Evolutionary conservation across 2,888 invertebrate genomes (phyloP).

Genomic region (Drosophila nigritarsus): DNA sequence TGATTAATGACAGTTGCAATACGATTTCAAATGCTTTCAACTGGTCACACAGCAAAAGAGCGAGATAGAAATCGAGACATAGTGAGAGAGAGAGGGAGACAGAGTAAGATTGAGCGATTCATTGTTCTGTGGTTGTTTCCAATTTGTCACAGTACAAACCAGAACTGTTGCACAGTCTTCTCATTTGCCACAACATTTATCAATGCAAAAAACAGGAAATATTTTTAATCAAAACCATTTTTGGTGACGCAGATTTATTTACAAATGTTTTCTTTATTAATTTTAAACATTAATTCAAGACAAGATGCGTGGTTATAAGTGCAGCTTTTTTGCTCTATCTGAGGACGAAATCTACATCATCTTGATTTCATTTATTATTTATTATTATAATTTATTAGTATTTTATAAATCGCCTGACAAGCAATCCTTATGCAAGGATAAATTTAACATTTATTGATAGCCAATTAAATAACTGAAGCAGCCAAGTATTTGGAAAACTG

Average conservation of each 20-base stretch:
- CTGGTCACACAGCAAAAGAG: slow-evolving; percentile 14
- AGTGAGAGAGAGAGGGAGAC: background rate
- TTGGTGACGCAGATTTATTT: slow-evolving; percentile 7
- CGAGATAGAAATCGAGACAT: background rate
- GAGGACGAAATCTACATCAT: background rate
- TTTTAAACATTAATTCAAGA: background rate
- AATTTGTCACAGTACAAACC: slow-evolving; percentile 54
- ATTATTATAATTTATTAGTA: background rate
- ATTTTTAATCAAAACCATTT: slow-evolving; percentile 12
- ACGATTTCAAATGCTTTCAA: slow-evolving; percentile 60
- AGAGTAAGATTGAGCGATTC: slow-evolving; percentile 16
- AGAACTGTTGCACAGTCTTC: slow-evolving; percentile 44
- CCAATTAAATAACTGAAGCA: too few species aligned
- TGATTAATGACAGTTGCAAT: slow-evolving; percentile 68
- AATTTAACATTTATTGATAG: background rate
- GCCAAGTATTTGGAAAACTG: too few species aligned
- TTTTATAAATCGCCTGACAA: background rate
- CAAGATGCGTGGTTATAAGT: background rate
- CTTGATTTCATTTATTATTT: background rate
- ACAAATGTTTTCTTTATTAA: slow-evolving; percentile 1
- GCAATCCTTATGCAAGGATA: background rate
- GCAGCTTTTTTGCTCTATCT: too few species aligned
- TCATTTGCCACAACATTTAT: slow-evolving; percentile 48
- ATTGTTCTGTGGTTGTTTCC: slow-evolving; percentile 39
- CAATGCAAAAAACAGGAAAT: slow-evolving; percentile 27